These are phyloP conservation scores for Erpobdella octoculata DNA, from an alignment of 2,888 invertebrate species.

Conservation along the genomic window DNA sequence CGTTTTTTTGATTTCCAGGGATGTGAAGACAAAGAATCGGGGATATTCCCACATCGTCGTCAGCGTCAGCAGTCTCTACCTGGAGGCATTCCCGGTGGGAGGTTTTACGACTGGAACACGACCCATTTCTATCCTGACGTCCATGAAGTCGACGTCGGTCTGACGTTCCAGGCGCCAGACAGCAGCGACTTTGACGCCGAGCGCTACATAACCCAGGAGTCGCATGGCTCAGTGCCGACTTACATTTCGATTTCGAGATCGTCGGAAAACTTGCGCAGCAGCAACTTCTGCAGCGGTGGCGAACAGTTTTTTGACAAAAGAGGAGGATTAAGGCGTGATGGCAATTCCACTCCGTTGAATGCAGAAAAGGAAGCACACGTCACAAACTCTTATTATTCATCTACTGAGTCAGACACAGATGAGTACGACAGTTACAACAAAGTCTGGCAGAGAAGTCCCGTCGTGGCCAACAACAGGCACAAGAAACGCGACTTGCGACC, in stretches of 20 bases:
- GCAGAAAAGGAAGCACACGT: too few species aligned
- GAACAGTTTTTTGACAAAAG: too few species aligned
- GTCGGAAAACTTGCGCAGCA: too few species aligned
- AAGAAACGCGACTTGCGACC: neutral
- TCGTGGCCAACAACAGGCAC: too few species aligned
- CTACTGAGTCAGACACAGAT: neutral
- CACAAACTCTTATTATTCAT: too few species aligned
- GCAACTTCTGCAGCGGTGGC: too few species aligned
- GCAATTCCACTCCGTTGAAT: neutral
- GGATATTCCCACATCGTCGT: neutral
- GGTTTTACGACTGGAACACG: conserved; percentile 39
- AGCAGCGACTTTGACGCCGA: neutral
- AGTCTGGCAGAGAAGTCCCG: neutral
- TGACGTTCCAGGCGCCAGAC: neutral
- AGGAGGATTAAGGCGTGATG: too few species aligned
- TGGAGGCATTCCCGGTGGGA: conserved; percentile 7
- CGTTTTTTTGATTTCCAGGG: too few species aligned
- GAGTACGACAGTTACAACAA: neutral
- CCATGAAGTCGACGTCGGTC: conserved; percentile 31
- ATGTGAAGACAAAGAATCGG: neutral
- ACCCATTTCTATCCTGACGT: conserved; percentile 39
- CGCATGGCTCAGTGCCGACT: conserved; percentile 1
- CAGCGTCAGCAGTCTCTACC: too few species aligned
- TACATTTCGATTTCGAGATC: conserved; percentile 7
- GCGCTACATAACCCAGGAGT: conserved; percentile 30